Conservation (phyloP, 2,888 invertebrate genomes). For the Leptopterna dolabrata region DNA sequence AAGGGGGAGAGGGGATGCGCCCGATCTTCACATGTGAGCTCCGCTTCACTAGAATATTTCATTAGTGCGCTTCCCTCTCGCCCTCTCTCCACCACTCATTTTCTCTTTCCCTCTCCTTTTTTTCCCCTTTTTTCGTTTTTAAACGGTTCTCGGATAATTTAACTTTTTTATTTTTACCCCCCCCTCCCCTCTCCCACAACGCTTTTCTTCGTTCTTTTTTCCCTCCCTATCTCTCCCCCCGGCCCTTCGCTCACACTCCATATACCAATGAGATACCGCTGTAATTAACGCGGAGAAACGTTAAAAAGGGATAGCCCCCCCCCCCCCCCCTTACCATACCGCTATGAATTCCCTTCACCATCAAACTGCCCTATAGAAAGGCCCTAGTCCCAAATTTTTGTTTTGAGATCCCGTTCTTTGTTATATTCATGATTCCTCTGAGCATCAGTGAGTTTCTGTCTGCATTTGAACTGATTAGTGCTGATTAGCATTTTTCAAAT, state of each 20-base stretch:
- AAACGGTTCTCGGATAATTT: slow-evolving; percentile 39
- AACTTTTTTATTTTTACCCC: neutral
- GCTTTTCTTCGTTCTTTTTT: neutral
- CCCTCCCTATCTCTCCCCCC: neutral
- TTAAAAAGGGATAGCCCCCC: neutral
- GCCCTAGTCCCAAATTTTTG: neutral
- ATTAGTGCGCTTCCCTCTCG: slow-evolving; percentile 6
- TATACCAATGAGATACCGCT: slow-evolving; percentile 31
- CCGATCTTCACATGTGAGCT: slow-evolving; percentile 34
- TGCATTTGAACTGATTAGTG: too few species aligned
- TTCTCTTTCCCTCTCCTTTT: neutral
- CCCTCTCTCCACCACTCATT: neutral
- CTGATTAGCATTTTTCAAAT: too few species aligned
- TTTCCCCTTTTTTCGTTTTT: slow-evolving; percentile 31
- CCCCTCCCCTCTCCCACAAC: neutral
- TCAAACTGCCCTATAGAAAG: neutral
- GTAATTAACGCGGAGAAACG: slow-evolving; percentile 30
- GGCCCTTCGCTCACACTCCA: neutral
- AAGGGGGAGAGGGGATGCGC: neutral
- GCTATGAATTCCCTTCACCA: neutral
- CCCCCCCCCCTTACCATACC: neutral
- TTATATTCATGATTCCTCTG: too few species aligned
- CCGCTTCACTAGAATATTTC: slow-evolving; percentile 42
- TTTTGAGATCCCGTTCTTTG: neutral
- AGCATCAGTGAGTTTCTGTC: too few species aligned